phyloP scores from a whole-genome alignment of 64 coral and sea anemone species.

The Montipora efflorescens region DNA sequence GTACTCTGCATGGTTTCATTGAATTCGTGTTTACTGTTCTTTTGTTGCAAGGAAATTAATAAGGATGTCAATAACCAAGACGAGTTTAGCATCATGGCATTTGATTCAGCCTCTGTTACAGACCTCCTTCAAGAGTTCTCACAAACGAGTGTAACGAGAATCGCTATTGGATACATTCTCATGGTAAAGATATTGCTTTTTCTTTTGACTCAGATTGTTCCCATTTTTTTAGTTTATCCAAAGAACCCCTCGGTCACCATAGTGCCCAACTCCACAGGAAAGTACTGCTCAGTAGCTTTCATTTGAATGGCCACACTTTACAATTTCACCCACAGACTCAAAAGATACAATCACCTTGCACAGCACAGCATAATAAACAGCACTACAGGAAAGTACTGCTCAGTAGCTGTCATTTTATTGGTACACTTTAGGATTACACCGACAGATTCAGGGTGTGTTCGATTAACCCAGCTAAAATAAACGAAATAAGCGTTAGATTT shows the following conservation, averaged over 20 bases:
- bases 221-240: neutral
- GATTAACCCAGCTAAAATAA: too few relatives aligned
- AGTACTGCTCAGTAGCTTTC: neutral
- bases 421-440: too few relatives aligned
- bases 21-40: neutral
- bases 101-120: conserved; percentile 91
- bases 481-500: too few relatives aligned
- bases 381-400: too few relatives aligned
- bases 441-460: too few relatives aligned
- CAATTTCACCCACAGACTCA: neutral
- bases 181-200: conserved; percentile 72
- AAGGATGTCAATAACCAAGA: conserved; percentile 72
- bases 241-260: neutral
- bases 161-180: conserved; percentile 83
- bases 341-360: too few relatives aligned
- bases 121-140: conserved; percentile 92
- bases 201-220: neutral
- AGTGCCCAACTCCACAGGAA: neutral
- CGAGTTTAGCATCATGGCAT: conserved; percentile 80
- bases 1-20: neutral
- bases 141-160: conserved; percentile 61
- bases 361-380: too few relatives aligned
- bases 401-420: too few relatives aligned
- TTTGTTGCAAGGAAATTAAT: conserved; percentile 17
- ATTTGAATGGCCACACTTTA: neutral